A percentile compares a stretch with the other conserved stretches of the same genome.
Conservation (phyloP, 2,113 vertebrate species). For the Lagopus leucura region DNA sequence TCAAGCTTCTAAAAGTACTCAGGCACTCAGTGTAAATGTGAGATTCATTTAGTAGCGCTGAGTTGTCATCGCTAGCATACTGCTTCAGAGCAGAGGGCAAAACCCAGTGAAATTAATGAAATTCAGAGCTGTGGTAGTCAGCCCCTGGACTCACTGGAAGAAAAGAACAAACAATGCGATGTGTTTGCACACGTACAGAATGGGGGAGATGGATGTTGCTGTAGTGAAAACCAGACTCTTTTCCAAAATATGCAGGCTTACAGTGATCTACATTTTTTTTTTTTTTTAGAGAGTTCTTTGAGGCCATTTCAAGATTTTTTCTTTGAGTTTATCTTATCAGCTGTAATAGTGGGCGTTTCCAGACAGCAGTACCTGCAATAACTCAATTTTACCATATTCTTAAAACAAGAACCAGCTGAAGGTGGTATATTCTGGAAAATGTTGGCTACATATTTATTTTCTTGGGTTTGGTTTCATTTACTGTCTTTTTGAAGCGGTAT, state of each 20-base stretch:
- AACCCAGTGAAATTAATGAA: background rate
- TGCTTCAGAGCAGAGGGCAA: background rate
- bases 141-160: background rate
- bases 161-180: background rate
- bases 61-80: accelerated
- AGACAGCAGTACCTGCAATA: background rate
- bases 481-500: background rate
- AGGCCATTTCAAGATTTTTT: background rate
- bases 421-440: background rate
- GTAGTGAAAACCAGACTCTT: background rate
- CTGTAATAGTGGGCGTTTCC: background rate
- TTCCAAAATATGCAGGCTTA: background rate
- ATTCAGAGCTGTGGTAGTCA: background rate
- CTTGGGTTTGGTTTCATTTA: background rate
- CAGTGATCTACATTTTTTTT: background rate
- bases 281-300: background rate
- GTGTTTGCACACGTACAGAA: background rate
- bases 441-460: background rate
- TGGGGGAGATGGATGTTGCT: background rate
- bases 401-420: background rate
- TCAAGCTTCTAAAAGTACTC: background rate
- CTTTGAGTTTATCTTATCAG: background rate
- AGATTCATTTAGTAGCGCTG: background rate
- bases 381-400: background rate
- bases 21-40: background rate